A percentile compares a stretch with the other conserved stretches of the same genome.
Evolutionary conservation across 2,888 invertebrate genomes (phyloP).

Genomic region (Trichopoda pennipes): DNA sequence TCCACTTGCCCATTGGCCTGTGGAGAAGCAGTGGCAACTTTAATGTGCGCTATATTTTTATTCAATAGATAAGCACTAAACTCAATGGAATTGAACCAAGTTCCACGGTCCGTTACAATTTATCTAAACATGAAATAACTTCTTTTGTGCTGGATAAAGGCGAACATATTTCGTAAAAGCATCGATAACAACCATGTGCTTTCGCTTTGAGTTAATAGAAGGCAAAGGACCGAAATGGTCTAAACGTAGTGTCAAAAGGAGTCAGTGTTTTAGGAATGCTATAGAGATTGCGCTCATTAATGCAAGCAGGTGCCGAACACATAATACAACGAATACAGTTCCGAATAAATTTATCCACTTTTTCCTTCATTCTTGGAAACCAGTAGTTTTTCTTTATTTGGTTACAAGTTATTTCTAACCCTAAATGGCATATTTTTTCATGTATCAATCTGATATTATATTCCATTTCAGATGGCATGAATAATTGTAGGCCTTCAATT

Average conservation of each 20-base stretch:
- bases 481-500: neutral
- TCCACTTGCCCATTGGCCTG: slow-evolving; percentile 13
- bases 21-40: neutral
- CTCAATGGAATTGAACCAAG: slow-evolving; percentile 40
- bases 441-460: slow-evolving; percentile 7
- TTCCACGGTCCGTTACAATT: slow-evolving; percentile 34
- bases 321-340: slow-evolving; percentile 35
- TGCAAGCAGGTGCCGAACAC: slow-evolving; percentile 15
- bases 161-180: neutral
- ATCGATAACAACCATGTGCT: slow-evolving; percentile 3
- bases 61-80: slow-evolving; percentile 9
- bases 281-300: slow-evolving; percentile 25
- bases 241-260: slow-evolving; percentile 16
- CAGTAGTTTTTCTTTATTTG: neutral
- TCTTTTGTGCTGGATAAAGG: slow-evolving; percentile 12
- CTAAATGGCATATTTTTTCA: slow-evolving; percentile 36
- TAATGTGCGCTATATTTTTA: slow-evolving; percentile 17
- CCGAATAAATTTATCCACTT: slow-evolving; percentile 12
- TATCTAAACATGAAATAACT: slow-evolving; percentile 30
- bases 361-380: neutral
- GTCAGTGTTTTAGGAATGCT: slow-evolving; percentile 19
- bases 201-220: slow-evolving; percentile 21
- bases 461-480: slow-evolving; percentile 25
- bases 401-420: slow-evolving; percentile 12
- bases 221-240: slow-evolving; percentile 6